A percentile compares a stretch with the other conserved stretches of the same genome.
phyloP scores from a whole-genome alignment of 2,888 invertebrate genomes.

The Capitulum mitella region DNA sequence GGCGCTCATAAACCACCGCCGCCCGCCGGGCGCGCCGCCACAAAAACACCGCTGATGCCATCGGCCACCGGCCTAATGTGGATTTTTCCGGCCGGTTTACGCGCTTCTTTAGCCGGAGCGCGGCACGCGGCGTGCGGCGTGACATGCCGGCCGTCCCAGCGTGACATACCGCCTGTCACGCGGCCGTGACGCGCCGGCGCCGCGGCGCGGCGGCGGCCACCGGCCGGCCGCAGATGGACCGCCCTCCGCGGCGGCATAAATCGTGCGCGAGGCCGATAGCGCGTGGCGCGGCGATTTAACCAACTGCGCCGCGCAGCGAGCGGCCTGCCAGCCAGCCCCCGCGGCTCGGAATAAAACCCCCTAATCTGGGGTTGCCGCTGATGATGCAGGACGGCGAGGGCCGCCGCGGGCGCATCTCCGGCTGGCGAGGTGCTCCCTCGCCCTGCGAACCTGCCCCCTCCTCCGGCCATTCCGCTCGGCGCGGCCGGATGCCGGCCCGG shows the following conservation, averaged over 20 bases:
- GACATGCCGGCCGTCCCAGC: background rate
- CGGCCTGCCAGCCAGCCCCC: background rate
- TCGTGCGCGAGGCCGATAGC: background rate
- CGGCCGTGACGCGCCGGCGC: background rate
- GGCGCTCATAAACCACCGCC: conserved; percentile 5
- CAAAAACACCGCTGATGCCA: background rate
- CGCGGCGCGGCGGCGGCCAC: background rate
- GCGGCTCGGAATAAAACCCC: background rate
- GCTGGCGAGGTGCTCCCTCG: no score
- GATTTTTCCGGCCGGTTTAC: conserved; percentile 18
- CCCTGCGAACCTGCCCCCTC: no score
- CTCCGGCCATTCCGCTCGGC: background rate
- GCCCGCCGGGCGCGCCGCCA: background rate
- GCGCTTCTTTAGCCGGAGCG: background rate
- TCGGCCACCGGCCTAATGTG: background rate
- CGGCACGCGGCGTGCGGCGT: background rate
- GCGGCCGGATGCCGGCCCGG: background rate
- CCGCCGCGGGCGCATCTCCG: background rate
- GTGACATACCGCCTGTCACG: background rate
- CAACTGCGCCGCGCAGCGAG: background rate
- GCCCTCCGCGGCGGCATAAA: background rate
- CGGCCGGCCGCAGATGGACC: background rate
- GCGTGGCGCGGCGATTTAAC: background rate
- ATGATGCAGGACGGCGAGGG: background rate
- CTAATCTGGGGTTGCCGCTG: background rate